Evolutionary conservation across 2,888 invertebrate genomes (phyloP), one percentile per base, ranked within the genome.

Genomic region (Synergus umbraculus): DNA sequence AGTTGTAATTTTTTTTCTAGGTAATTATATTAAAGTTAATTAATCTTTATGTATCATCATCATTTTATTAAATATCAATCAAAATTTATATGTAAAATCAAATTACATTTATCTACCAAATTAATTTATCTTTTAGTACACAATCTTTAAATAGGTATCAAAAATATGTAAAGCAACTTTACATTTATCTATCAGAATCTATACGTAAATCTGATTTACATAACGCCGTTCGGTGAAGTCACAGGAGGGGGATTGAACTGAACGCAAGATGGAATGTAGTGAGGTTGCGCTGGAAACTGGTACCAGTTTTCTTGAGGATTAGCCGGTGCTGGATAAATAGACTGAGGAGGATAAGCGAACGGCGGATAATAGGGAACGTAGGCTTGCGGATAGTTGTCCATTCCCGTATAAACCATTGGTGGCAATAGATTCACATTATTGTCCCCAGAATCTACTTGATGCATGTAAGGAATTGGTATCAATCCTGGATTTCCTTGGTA

Each of bases 261-360:
- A 4, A 73, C 54, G 18, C 73, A 73, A 29, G 73, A 54, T 37
- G 76, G 87, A 79, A 89, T 76, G 44, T 84, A 89, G 67, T 88
- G 87, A 4, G 87, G 81, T 78, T 88, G 88, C 46, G 86, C 87
- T 49, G 86, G 82, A 29, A 88, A 77, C 15, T 88, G 82, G 54
- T 88, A 90, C 90, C 90, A 91, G 29, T 87, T 89, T 5, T 90
- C 90, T 1, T 85, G 84, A 4, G 84, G 65, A 22, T 76, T 76
- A 9, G 83, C 82, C 12, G 77, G 37, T 41, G 29, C 37, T 44
- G 86, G 77, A 78, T 84, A 87, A 15, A 87, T 58, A 1, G 86
- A 66, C n/a, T 87, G 85, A 13, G 86, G 87, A 1, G 87, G 85
- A 80, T 87, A 90, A 41, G 89, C 66, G 18, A 87, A 87, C 1